These are phyloP conservation scores for Diachrysia chrysitis DNA, from an alignment of 2,888 invertebrate species.

Conservation along the genomic window DNA sequence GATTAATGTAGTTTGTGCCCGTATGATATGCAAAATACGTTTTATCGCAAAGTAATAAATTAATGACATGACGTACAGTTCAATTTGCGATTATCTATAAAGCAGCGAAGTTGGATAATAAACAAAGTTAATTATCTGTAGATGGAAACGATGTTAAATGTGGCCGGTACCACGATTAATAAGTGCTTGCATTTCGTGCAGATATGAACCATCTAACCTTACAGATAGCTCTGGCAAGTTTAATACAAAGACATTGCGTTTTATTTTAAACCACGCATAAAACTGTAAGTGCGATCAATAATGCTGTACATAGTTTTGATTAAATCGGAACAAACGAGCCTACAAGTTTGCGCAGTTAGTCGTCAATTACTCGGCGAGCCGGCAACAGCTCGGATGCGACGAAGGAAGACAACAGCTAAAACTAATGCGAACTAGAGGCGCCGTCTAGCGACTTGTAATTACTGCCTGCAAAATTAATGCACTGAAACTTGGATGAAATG, in stretches of 20 bases:
- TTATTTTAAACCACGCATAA: slow-evolving; percentile 48
- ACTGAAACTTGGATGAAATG: slow-evolving; percentile 87
- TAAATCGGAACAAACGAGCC: slow-evolving; percentile 80
- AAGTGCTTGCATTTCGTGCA: slow-evolving; percentile 52
- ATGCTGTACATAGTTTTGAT: slow-evolving; percentile 70
- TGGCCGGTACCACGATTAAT: slow-evolving; percentile 37
- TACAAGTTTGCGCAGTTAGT: slow-evolving; percentile 77
- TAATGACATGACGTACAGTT: slow-evolving; percentile 57
- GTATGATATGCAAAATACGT: slow-evolving; percentile 51
- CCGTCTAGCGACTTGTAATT: slow-evolving; percentile 86
- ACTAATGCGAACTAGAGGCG: slow-evolving; percentile 85
- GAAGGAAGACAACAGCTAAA: slow-evolving; percentile 80
- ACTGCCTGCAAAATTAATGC: slow-evolving; percentile 88
- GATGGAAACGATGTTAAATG: slow-evolving; percentile 55
- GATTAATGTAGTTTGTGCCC: slow-evolving; percentile 42
- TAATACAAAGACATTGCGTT: slow-evolving; percentile 37
- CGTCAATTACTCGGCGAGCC: slow-evolving; percentile 80
- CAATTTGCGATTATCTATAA: slow-evolving; percentile 60
- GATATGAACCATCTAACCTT: slow-evolving; percentile 46
- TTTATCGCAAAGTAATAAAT: slow-evolving; percentile 49
- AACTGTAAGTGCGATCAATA: slow-evolving; percentile 33
- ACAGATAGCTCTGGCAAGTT: slow-evolving; percentile 28
- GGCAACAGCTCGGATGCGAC: slow-evolving; percentile 73
- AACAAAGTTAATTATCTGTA: slow-evolving; percentile 59
- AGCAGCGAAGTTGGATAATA: slow-evolving; percentile 53